Evolutionary conservation across 2,113 vertebrate genomes (phyloP).

Genomic region (Solea solea): DNA sequence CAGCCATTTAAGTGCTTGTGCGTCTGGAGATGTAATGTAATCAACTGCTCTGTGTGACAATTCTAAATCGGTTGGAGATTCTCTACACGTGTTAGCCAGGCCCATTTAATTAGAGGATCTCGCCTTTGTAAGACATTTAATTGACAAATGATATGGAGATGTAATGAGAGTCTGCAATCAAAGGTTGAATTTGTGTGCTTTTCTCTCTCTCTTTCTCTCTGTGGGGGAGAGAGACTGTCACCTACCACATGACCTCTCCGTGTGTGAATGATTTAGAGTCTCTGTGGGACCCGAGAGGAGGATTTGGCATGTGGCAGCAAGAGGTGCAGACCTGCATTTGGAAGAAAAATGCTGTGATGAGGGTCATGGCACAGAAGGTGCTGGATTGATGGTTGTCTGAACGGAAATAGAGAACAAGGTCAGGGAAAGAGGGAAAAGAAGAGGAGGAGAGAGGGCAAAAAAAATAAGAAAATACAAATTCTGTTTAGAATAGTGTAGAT

Average conservation of each 20-base stretch:
- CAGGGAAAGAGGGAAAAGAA: background rate
- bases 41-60: background rate
- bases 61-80: conserved; percentile 26
- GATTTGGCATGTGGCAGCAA: conserved; percentile 62
- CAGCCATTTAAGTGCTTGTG: background rate
- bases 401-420: conserved; percentile 27
- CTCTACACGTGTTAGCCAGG: conserved; percentile 28
- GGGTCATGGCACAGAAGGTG: conserved; percentile 2
- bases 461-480: background rate
- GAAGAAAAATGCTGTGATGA: conserved; percentile 29
- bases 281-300: conserved; percentile 53
- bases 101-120: conserved; percentile 49
- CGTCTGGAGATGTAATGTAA: conserved; percentile 21
- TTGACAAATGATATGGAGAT: conserved; percentile 49
- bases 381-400: conserved; percentile 55
- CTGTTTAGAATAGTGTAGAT: too few relatives aligned
- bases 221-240: conserved; percentile 30
- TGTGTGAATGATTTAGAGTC: conserved; percentile 65
- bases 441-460: background rate
- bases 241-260: conserved; percentile 17
- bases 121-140: conserved; percentile 56
- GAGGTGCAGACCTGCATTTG: conserved; percentile 68
- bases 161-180: conserved; percentile 50
- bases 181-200: conserved; percentile 32
- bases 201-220: conserved; percentile 7